Percentiles rank a stretch among this genome's conserved stretches.
These are phyloP conservation scores for Oryctes rhinoceros DNA, from an alignment of 1,140 invertebrate genomes.

Conservation along the genomic window DNA sequence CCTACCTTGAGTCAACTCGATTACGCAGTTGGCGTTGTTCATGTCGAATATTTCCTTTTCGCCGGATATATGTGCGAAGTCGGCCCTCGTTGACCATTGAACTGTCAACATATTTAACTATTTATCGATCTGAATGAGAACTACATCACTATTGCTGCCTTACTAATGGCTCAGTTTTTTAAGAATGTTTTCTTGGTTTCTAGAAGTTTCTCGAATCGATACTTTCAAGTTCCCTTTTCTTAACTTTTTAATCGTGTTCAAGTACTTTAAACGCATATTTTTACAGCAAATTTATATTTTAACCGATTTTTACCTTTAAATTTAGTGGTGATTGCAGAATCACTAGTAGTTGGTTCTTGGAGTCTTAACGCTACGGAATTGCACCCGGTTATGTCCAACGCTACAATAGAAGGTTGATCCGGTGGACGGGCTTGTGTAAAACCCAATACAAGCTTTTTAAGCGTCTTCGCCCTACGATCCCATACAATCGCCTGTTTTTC, in stretches of 20 bases:
- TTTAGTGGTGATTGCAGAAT: conserved; percentile 84
- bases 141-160: too few relatives aligned
- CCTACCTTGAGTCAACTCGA: conserved; percentile 79
- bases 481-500: conserved; percentile 88
- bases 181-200: too few relatives aligned
- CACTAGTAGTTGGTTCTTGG: conserved; percentile 71
- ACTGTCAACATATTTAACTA: conserved; percentile 62
- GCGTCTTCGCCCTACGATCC: conserved; percentile 82
- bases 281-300: too few relatives aligned
- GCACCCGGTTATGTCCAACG: conserved; percentile 83
- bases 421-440: conserved; percentile 77
- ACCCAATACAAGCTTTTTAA: conserved; percentile 71
- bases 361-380: conserved; percentile 79
- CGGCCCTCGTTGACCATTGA: conserved; percentile 86
- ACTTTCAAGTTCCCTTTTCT: too few relatives aligned
- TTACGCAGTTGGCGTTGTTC: conserved; percentile 70
- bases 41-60: conserved; percentile 78
- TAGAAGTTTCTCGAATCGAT: too few relatives aligned
- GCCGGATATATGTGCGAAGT: conserved; percentile 81
- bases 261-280: too few relatives aligned
- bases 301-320: conserved; percentile 77
- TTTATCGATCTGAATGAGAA: too few relatives aligned
- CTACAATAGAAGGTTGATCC: conserved; percentile 78
- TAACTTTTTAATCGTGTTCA: too few relatives aligned
- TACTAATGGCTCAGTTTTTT: too few relatives aligned